Conservation (phyloP, 2,888 invertebrate genomes). For the Ectemnius lituratus region DNA sequence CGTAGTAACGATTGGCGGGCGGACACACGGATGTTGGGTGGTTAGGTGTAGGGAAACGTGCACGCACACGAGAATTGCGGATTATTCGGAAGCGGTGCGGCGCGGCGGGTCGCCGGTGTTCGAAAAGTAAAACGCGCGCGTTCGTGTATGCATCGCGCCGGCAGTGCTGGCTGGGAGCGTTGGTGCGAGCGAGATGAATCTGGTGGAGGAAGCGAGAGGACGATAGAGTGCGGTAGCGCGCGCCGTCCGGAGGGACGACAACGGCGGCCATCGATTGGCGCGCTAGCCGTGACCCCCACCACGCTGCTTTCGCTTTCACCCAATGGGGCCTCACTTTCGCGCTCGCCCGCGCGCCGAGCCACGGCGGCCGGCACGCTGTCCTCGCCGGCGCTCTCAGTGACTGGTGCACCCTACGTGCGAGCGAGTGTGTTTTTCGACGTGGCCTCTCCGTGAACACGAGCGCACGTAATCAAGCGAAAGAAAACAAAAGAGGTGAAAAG, state of each 20-base stretch:
- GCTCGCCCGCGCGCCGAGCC: conserved; percentile 73
- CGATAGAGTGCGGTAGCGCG: conserved; percentile 48
- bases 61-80: conserved; percentile 38
- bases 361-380: conserved; percentile 67
- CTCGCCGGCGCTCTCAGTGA: conserved; percentile 68
- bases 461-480: conserved; percentile 22
- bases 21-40: background rate
- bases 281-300: conserved; percentile 78
- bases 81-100: conserved; percentile 50
- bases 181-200: conserved; percentile 14
- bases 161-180: background rate
- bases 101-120: conserved; percentile 36
- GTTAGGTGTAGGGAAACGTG: conserved; percentile 6
- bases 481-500: conserved; percentile 19
- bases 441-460: conserved; percentile 51
- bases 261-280: conserved; percentile 77
- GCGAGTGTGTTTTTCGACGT: conserved; percentile 61
- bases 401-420: conserved; percentile 70
- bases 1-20: background rate
- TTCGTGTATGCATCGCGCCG: conserved; percentile 41
- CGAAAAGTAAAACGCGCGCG: conserved; percentile 63
- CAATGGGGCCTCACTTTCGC: conserved; percentile 78
- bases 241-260: conserved; percentile 62
- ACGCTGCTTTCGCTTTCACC: conserved; percentile 77
- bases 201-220: conserved; percentile 33